Evolutionary conservation across 1,140 invertebrate genomes (phyloP).

Genomic region (Prorops nasuta): DNA sequence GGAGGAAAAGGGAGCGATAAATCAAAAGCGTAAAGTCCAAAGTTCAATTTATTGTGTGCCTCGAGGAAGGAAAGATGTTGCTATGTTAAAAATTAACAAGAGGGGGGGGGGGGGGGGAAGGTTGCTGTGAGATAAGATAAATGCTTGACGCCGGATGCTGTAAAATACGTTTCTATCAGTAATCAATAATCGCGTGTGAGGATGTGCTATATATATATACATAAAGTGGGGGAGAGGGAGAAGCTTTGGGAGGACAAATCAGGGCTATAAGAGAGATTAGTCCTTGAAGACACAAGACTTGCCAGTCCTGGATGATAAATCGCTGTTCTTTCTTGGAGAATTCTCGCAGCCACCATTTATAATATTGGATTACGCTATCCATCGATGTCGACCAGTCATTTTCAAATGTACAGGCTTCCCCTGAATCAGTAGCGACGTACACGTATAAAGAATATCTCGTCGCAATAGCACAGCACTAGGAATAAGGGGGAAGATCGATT

Average conservation of each 20-base stretch:
- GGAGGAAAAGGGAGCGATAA: slow-evolving; percentile 9
- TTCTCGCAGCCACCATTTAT: slow-evolving; percentile 25
- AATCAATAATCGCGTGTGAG: no score
- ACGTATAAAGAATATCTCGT: no score
- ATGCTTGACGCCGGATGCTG: slow-evolving; percentile 8
- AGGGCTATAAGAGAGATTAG: slow-evolving; percentile 34
- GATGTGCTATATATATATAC: background rate
- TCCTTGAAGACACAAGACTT: slow-evolving; percentile 16
- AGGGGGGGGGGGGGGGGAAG: slow-evolving; percentile 17
- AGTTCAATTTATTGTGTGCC: slow-evolving; percentile 15
- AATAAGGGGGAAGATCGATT: no score
- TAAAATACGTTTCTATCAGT: slow-evolving; percentile 10
- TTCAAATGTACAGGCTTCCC: background rate
- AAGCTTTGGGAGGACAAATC: slow-evolving; percentile 26
- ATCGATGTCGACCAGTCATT: slow-evolving; percentile 27
- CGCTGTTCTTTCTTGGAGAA: slow-evolving; percentile 18
- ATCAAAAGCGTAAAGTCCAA: no score
- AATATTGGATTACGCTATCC: slow-evolving; percentile 37
- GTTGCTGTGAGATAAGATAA: slow-evolving; percentile 4
- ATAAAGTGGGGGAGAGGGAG: slow-evolving; percentile 5
- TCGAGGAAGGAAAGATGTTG: slow-evolving; percentile 5
- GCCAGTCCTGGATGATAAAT: slow-evolving; percentile 27
- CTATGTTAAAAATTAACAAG: slow-evolving; percentile 14
- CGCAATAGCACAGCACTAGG: no score
- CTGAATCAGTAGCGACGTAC: no score